Evolutionary conservation across 1,140 invertebrate species (phyloP), one percentile per base, ranked within the genome.

Genomic region (Mactra quadrangularis): DNA sequence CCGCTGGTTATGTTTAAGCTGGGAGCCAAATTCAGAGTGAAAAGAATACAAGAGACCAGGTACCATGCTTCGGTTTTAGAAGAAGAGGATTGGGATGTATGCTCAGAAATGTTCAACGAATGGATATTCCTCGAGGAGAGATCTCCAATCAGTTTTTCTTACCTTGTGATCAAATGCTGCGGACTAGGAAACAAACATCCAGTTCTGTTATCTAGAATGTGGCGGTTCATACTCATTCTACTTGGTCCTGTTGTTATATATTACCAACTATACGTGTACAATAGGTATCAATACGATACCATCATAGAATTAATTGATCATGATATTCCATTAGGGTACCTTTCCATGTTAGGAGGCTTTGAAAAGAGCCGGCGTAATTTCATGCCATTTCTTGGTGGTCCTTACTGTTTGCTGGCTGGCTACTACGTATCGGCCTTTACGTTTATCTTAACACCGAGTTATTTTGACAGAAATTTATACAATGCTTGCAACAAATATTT

Each of bases 381-480:
- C 33, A 19, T 64, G 19, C 75, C 75, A 4, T 17, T 60, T 6
- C 45, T 77, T 64, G 75, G 74, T 13, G 74, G 74, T 3, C 74
- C 74, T 17, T 77, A 47, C 45, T 19, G 17, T 31, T 27, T 77
- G 22, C 27, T 77, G 25, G 2, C 47, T 7, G 41, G 11, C 6
- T 75, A 31, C 25, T 59, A 59, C 31, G 27, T 45, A 6, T 9
- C n/a, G n/a, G 55, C 53, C 3, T 4, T 75, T 13, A 41, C 41
- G 1, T 59, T 75, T 45, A n/a, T 75, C 13, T 9, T 75, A 0
- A 1, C 9, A 2, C 72, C 72, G 2, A 29, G 15, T 0, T 6
- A 59, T 41, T 17, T 60, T 9, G 33, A 60, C 7, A 35, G 25
- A 22, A 2, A 59, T 38, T n/a, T 60, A 27, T 11, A 75, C 9